Conservation (phyloP, 2,113 vertebrate genomes). For the Peromyscus leucopus region DNA sequence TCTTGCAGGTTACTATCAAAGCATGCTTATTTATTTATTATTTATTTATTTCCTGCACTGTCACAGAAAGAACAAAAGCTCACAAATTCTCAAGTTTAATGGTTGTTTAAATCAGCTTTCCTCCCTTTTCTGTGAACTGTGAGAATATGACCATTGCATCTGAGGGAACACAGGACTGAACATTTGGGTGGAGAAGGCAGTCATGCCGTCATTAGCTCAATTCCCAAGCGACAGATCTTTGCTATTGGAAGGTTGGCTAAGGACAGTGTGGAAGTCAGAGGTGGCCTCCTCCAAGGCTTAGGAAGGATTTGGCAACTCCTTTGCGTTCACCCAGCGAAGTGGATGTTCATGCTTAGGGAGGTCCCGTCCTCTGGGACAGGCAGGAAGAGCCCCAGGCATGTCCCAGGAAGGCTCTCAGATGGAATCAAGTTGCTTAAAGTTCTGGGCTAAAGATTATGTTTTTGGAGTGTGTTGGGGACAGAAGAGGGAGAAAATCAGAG, state of each 20-base stretch:
- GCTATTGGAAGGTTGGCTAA: constrained; percentile 1
- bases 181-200: constrained; percentile 1
- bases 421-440: constrained; percentile 48
- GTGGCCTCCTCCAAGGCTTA: not conserved
- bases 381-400: not conserved
- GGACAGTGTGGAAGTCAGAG: not conserved
- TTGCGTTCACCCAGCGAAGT: not conserved
- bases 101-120: not conserved
- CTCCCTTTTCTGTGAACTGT: constrained; percentile 2
- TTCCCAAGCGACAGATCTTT: constrained; percentile 47
- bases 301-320: not conserved
- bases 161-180: not conserved
- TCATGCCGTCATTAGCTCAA: not conserved
- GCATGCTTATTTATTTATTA: constrained; percentile 18
- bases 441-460: constrained; percentile 5
- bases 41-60: constrained; percentile 15
- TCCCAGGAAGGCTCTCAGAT: not conserved
- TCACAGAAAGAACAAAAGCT: constrained; percentile 20
- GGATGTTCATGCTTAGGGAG: not conserved
- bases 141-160: not conserved
- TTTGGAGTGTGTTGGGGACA: constrained; percentile 30
- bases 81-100: not conserved
- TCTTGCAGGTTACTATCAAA: not conserved
- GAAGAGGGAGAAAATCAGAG: not conserved
- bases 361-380: not conserved